Conservation (phyloP, 2,888 invertebrate genomes). For the Nomada fabriciana region DNA sequence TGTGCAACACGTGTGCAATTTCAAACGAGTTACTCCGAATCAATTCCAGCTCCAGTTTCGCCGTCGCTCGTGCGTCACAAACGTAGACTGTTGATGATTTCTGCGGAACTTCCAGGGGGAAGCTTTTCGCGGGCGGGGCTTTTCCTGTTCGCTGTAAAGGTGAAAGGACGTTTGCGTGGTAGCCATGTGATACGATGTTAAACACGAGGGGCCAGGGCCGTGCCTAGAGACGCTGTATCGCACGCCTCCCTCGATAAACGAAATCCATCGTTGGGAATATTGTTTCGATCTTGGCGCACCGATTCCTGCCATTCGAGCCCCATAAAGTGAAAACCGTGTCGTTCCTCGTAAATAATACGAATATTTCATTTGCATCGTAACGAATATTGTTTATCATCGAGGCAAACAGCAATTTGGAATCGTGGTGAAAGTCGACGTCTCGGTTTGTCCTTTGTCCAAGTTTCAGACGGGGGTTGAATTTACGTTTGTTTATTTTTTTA, state of each 20-base stretch:
- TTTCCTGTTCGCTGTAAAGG: slow-evolving; percentile 34
- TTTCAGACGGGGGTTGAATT: no score
- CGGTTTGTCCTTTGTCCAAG: no score
- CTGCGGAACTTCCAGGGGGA: background rate
- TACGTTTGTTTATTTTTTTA: no score
- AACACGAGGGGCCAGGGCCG: slow-evolving; percentile 74
- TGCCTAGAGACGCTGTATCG: slow-evolving; percentile 22
- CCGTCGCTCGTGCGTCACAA: background rate
- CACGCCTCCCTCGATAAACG: background rate
- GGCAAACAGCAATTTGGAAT: no score
- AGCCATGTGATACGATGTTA: slow-evolving; percentile 75
- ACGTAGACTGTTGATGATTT: background rate
- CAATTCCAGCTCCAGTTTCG: no score
- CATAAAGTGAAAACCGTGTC: no score
- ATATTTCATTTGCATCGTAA: no score
- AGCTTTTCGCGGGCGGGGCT: slow-evolving; percentile 22
- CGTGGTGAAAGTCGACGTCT: no score
- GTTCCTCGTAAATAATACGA: no score
- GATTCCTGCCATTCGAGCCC: no score
- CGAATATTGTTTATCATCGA: no score
- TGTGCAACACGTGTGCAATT: background rate
- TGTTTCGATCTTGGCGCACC: no score
- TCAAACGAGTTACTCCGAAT: background rate
- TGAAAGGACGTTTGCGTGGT: slow-evolving; percentile 68
- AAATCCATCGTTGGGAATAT: background rate